Percentiles rank a stretch among this genome's conserved stretches.
Evolutionary conservation across 2,888 invertebrate species (phyloP).

Genomic region (Dynastes hyllus): DNA sequence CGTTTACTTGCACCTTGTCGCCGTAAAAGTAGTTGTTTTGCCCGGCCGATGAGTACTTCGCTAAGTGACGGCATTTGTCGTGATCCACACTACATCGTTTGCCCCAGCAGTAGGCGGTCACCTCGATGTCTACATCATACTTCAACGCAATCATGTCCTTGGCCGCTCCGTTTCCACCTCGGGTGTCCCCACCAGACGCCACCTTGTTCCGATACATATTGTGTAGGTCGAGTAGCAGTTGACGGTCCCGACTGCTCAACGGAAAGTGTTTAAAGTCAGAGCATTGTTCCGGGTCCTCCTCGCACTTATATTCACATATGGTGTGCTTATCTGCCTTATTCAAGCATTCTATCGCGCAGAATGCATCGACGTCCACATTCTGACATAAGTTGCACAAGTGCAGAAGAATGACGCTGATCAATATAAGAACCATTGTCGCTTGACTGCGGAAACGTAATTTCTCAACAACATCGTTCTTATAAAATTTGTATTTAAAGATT

Average conservation of each 20-base stretch:
- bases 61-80: conserved; percentile 25
- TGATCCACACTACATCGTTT: conserved; percentile 17
- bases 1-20: not conserved
- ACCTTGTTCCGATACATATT: conserved; percentile 25
- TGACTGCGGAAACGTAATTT: not conserved
- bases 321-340: not conserved
- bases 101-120: conserved; percentile 32
- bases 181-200: conserved; percentile 23
- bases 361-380: not conserved
- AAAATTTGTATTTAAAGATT: no score
- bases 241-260: conserved; percentile 10
- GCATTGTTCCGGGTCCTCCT: not conserved
- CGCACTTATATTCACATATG: conserved; percentile 20
- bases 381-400: not conserved
- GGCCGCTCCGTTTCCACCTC: conserved; percentile 34
- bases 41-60: conserved; percentile 25
- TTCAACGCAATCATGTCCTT: conserved; percentile 34
- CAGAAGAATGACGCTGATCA: not conserved
- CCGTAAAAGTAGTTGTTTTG: conserved; percentile 32
- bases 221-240: conserved; percentile 26
- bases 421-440: not conserved
- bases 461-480: not conserved
- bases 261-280: not conserved
- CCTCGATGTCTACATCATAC: conserved; percentile 36
- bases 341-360: conserved; percentile 19